These are phyloP conservation scores for Vultur gryphus DNA, from an alignment of 2,797 vertebrate species.

Conservation along the genomic window DNA sequence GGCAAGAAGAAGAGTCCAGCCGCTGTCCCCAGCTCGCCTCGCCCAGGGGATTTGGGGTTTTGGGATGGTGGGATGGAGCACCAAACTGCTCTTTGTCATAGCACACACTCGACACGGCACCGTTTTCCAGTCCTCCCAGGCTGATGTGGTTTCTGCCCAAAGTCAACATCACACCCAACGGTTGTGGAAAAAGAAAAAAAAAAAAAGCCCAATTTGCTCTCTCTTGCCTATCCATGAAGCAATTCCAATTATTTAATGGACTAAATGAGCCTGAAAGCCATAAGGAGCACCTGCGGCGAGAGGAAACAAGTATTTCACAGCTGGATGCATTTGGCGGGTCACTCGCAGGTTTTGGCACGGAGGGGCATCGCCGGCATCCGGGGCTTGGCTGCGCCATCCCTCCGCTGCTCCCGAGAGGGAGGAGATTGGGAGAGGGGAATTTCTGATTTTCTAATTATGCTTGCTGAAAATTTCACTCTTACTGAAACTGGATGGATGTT, in stretches of 20 bases:
- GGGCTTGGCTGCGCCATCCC: neutral
- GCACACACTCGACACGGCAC: neutral
- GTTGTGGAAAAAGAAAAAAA: neutral
- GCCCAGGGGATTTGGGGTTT: neutral
- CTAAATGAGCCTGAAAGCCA: neutral
- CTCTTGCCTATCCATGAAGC: neutral
- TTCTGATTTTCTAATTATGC: neutral
- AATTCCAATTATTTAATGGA: neutral
- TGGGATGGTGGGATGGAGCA: neutral
- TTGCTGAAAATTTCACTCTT: neutral
- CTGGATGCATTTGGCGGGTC: neutral
- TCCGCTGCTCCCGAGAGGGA: accelerated
- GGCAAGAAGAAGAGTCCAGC: neutral
- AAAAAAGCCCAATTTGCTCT: neutral
- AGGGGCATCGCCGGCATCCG: neutral
- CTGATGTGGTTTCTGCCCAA: neutral
- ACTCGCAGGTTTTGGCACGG: neutral
- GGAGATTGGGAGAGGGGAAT: neutral
- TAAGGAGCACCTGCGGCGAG: neutral
- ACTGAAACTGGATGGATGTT: neutral
- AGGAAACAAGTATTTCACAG: neutral
- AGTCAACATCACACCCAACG: neutral
- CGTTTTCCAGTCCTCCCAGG: neutral
- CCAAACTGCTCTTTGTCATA: neutral
- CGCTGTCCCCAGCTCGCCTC: accelerated